Evolutionary conservation across 2,113 vertebrate species (phyloP).

Genomic region (Phyllopteryx taeniolatus): DNA sequence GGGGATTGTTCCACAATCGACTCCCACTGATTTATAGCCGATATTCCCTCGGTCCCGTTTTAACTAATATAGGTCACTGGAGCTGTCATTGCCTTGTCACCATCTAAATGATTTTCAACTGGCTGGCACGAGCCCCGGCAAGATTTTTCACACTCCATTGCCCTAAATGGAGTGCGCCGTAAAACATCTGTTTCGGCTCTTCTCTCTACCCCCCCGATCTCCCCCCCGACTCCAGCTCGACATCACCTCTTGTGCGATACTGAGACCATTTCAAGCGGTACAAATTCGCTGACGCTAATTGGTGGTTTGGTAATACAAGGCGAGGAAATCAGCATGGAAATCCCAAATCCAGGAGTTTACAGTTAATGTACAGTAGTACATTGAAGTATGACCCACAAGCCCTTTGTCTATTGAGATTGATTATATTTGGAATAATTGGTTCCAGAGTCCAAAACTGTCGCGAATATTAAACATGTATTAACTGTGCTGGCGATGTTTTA

Average conservation of each 20-base stretch:
- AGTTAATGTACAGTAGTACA: background rate
- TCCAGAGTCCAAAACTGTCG: too few species aligned
- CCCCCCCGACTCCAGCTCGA: conserved; percentile 23
- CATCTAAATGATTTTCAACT: conserved; percentile 29
- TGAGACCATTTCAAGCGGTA: conserved; percentile 8
- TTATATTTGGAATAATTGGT: too few species aligned
- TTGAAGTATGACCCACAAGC: background rate
- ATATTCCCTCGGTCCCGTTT: conserved; percentile 29
- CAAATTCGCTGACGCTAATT: conserved; percentile 9
- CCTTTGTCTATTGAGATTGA: too few species aligned
- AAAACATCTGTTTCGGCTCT: conserved; percentile 47
- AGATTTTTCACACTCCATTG: conserved; percentile 49
- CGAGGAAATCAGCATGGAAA: conserved; percentile 21
- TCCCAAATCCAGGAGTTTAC: background rate
- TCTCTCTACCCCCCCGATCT: too few species aligned
- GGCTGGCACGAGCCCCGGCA: conserved; percentile 3
- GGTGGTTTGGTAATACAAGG: conserved; percentile 13
- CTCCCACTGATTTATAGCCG: conserved; percentile 11
- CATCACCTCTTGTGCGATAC: conserved; percentile 9
- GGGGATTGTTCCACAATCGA: conserved; percentile 16
- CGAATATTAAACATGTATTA: too few species aligned
- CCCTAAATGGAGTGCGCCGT: conserved; percentile 44
- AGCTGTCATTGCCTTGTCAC: conserved; percentile 9
- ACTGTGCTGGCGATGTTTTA: too few species aligned
- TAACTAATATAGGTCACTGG: conserved; percentile 24